Evolutionary conservation across 1,140 invertebrate genomes (phyloP).

Genomic region (Brachionus paranguensis): DNA sequence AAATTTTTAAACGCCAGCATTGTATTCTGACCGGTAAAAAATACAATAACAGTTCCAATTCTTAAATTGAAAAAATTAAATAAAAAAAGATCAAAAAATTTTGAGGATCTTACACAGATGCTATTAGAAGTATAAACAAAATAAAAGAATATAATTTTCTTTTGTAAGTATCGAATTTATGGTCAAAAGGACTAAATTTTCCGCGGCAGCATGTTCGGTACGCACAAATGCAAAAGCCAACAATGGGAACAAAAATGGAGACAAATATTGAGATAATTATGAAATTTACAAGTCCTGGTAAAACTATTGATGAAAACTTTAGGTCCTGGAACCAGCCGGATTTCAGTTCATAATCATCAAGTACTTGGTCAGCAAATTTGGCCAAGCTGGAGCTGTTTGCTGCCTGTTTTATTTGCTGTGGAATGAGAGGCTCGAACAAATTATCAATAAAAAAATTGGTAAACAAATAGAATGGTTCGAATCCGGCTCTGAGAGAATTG

Average conservation of each 20-base stretch:
- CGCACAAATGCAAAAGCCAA: neutral
- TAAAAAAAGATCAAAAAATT: neutral
- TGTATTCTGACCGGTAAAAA: conserved; percentile 35
- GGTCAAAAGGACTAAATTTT: conserved; percentile 31
- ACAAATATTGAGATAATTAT: neutral
- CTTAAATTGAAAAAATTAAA: neutral
- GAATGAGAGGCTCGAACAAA: neutral
- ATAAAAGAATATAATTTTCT: conserved; percentile 12
- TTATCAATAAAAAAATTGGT: conserved; percentile 32
- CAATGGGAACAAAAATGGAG: neutral
- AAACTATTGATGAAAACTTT: neutral
- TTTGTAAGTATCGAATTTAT: neutral
- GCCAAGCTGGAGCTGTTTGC: neutral
- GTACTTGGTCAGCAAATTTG: neutral
- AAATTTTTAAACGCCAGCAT: neutral
- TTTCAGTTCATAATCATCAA: neutral
- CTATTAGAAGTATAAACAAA: neutral
- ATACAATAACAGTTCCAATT: neutral
- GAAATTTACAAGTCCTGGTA: neutral
- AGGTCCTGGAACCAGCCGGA: neutral
- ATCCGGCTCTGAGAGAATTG: neutral
- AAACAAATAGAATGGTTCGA: conserved; percentile 16
- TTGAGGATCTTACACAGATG: neutral
- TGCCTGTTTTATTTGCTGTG: neutral
- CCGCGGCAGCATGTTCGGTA: neutral